Base-by-base conservation (phyloP, 2,113 vertebrate genomes). In the Camelus bactrianus region DNA sequence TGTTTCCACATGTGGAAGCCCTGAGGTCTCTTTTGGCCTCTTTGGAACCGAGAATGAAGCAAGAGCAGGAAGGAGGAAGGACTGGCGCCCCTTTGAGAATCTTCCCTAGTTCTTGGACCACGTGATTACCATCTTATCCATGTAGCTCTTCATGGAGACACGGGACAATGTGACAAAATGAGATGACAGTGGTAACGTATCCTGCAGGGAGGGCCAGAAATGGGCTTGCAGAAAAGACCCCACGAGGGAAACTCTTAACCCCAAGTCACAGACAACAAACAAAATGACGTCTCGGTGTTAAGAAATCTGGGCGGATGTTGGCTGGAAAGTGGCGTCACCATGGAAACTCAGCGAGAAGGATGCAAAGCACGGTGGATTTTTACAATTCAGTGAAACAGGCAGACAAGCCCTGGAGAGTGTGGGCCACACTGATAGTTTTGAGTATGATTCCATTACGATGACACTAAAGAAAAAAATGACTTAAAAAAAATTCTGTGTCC, bases 251-350 rank as follows among this genome's bases (percentile, higher is more conserved):
- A 42, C 38, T 32, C 8, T 2, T 50, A 62, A 85, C 22, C 22
- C 52, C 42, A 94, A 91, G 81, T n/a, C 97, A 95, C 8, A 90
- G n/a, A 90, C 48, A 64, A 52, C 89, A 58, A 77, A 97, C 42
- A 92, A 93, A 91, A 92, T n/a, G 64, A 48, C 92, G 96, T 84
- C 95, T 10, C 76, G 94, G 91, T 75, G 91, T 76, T 69, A 22
- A 92, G 42, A 98, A 96, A 82, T 6, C 83, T 95, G 54, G 30
- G 35, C 81, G 91, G n/a, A 20, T 65, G 60, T 64, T 76, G 84
- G 56, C 24, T 85, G 79, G 69, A 97, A 97, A 87, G 88, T 35
- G 77, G 54, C 26, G 73, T 95, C 91, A 96, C 69, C 56, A 70
- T 91, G 17, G 81, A 89, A 94, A 89, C 67, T 89, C 89, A 83